Percentiles rank a stretch among this genome's conserved stretches.
Conservation (phyloP, 2,113 vertebrate species). For the Onychostruthus taczanowskii region DNA sequence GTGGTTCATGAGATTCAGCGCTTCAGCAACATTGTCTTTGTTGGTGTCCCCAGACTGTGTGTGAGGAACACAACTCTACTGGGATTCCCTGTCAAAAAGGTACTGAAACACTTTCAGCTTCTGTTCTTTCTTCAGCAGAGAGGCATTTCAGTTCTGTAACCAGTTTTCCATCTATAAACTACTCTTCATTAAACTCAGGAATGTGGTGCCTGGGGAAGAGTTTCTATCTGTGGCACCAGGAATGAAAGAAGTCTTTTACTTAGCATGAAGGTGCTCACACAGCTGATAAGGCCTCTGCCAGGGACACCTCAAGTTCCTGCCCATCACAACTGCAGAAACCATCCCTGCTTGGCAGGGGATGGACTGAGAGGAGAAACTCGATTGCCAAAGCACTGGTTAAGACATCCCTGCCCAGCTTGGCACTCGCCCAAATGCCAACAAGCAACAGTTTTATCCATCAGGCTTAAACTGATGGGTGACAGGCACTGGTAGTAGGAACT, state of each 20-base stretch:
- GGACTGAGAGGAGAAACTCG: background rate
- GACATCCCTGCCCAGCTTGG: background rate
- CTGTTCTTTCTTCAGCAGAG: background rate
- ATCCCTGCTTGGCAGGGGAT: background rate
- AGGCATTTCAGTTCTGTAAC: background rate
- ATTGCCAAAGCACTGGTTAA: background rate
- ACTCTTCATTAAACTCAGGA: background rate
- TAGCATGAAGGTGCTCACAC: background rate
- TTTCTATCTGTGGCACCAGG: background rate
- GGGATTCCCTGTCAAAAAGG: conserved; percentile 31
- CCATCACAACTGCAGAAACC: background rate
- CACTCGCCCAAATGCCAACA: background rate
- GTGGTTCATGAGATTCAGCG: conserved; percentile 59
- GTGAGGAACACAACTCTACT: conserved; percentile 20
- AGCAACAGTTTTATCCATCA: background rate
- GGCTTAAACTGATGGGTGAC: background rate
- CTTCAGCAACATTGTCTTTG: conserved; percentile 38
- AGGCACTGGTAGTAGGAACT: background rate
- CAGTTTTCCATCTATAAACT: background rate
- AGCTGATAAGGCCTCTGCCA: background rate
- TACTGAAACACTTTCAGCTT: background rate
- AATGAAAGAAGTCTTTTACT: background rate
- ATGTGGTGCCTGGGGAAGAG: background rate
- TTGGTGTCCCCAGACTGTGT: background rate
- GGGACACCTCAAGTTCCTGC: background rate